Evolutionary conservation across 2,113 vertebrate species (phyloP).

Genomic region (Syngnathus typhle): DNA sequence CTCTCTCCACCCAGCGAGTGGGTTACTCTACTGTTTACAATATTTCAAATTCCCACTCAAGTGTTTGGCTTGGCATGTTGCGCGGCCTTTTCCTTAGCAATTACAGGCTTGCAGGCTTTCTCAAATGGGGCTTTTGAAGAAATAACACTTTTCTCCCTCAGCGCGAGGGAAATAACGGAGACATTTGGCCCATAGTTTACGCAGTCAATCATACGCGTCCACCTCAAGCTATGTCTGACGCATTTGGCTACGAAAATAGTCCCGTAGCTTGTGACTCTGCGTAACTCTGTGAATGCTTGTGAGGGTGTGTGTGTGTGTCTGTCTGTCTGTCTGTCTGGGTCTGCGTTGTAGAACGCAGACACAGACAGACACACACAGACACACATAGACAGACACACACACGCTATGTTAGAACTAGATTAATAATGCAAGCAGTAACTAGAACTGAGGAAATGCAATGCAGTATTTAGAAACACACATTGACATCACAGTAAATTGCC

Average conservation of each 20-base stretch:
- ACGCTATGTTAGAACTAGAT: background rate
- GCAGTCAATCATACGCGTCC: slow-evolving; percentile 60
- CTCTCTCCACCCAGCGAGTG: slow-evolving; percentile 56
- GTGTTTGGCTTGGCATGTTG: slow-evolving; percentile 73
- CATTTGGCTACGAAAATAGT: slow-evolving; percentile 63
- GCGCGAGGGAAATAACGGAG: slow-evolving; percentile 54
- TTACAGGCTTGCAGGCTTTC: slow-evolving; percentile 70
- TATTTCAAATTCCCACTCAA: slow-evolving; percentile 71
- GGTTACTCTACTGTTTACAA: slow-evolving; percentile 72
- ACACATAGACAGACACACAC: too few species aligned
- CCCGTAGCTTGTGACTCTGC: slow-evolving; percentile 40
- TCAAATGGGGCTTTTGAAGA: slow-evolving; percentile 75
- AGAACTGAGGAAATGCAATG: background rate
- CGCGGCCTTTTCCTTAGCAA: slow-evolving; percentile 64
- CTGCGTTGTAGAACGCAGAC: slow-evolving; percentile 11
- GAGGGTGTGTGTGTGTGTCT: background rate
- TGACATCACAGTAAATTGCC: background rate
- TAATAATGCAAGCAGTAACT: background rate
- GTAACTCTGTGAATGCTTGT: slow-evolving; percentile 13
- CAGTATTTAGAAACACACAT: background rate
- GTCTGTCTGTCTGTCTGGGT: background rate
- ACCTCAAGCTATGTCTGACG: slow-evolving; percentile 58
- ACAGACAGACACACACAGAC: background rate
- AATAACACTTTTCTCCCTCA: slow-evolving; percentile 67
- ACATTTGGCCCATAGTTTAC: slow-evolving; percentile 55